Evolutionary conservation across 2,888 invertebrate species (phyloP).

Genomic region (Zootermopsis nevadensis): DNA sequence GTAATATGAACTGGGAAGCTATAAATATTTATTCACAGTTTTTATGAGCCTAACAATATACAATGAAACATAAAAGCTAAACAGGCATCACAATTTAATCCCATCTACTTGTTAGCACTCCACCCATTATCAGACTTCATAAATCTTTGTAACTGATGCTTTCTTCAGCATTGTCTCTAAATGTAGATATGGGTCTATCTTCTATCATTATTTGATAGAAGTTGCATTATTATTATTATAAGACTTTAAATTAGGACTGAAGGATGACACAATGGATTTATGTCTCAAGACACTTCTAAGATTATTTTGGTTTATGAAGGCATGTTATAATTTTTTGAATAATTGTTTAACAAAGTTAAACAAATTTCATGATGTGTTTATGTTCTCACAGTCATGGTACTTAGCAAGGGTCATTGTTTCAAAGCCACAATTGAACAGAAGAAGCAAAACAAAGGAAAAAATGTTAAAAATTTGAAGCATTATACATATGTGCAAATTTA

Average conservation of each 20-base stretch:
- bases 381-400: neutral
- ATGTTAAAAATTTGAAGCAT: constrained; percentile 24
- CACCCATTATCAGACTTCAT: too few species aligned
- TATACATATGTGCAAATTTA: constrained; percentile 41
- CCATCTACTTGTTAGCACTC: too few species aligned
- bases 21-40: too few species aligned
- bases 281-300: neutral
- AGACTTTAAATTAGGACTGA: neutral
- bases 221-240: neutral
- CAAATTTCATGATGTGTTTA: neutral
- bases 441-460: constrained; percentile 43
- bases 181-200: too few species aligned
- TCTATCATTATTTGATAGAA: too few species aligned
- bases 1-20: too few species aligned
- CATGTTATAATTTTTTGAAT: neutral
- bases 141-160: too few species aligned
- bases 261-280: neutral
- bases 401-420: neutral
- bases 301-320: neutral
- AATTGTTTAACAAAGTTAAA: neutral
- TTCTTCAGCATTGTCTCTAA: too few species aligned
- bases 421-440: constrained; percentile 39
- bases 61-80: too few species aligned
- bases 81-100: too few species aligned
- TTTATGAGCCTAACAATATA: too few species aligned